Evolutionary conservation across 2,113 vertebrate genomes (phyloP).

Genomic region (Sinocyclocheilus anophthalmus): DNA sequence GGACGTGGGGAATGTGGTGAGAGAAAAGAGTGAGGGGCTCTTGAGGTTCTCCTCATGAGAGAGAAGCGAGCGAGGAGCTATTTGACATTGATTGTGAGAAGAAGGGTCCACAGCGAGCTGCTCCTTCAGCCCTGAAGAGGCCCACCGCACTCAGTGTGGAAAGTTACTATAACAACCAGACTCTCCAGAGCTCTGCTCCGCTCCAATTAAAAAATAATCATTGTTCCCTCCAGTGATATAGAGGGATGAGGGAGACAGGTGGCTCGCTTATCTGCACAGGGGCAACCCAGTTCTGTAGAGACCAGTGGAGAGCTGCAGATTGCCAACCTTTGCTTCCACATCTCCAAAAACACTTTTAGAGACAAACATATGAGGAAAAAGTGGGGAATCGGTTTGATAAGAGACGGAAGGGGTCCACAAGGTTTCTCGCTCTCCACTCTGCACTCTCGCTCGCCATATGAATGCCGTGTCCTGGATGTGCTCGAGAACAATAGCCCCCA

Average conservation of each 20-base stretch:
- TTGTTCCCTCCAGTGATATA: conserved; percentile 59
- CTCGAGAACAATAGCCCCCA: conserved; percentile 43
- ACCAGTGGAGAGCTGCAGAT: neutral
- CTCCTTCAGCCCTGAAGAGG: conserved; percentile 55
- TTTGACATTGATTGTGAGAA: conserved; percentile 31
- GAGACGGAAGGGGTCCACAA: neutral
- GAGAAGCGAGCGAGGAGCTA: conserved; percentile 21
- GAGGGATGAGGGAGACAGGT: conserved; percentile 43
- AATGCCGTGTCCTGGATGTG: conserved; percentile 41
- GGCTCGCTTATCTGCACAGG: conserved; percentile 42
- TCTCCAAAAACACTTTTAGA: conserved; percentile 29
- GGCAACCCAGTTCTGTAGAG: conserved; percentile 51
- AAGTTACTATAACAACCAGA: conserved; percentile 79
- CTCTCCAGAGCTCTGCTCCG: conserved; percentile 68
- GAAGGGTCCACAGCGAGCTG: conserved; percentile 26
- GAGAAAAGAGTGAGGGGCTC: conserved; percentile 37
- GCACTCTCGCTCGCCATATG: neutral
- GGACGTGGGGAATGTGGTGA: conserved; percentile 23
- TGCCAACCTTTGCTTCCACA: conserved; percentile 15
- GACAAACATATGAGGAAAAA: conserved; percentile 35
- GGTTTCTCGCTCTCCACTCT: neutral
- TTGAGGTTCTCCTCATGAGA: conserved; percentile 52
- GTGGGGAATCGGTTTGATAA: conserved; percentile 7
- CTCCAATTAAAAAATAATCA: conserved; percentile 80
- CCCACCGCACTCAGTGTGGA: conserved; percentile 60